Base-by-base conservation (phyloP, 2,888 invertebrate species). In the Phasia obesa region DNA sequence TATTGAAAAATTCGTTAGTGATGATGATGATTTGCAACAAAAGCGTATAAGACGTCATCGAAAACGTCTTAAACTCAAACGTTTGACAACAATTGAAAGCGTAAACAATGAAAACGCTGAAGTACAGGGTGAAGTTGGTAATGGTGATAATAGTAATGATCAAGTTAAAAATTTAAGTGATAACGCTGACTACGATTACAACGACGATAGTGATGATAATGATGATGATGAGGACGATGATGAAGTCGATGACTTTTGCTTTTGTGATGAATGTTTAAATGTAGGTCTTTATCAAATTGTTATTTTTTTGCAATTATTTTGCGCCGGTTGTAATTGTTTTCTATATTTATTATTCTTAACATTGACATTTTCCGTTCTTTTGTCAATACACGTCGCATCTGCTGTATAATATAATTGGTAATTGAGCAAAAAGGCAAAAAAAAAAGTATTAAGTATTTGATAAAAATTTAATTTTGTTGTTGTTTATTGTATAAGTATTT, bases 211-310 rank as follows among this genome's bases (percentile, higher is more conserved):
- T 87, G 83, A 85, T 49, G 81, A 78, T 60, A 84, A 84, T 55
- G 83, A 85, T 44, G 82, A 76, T 25, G 81, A 85, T 15, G 84
- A 85, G 13, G 86, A 83, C 59, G 86, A 87, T 73, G 87, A 87
- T 85, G 92, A 91, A 85, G 93, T 92, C 88, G 94, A 94, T 91
- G 94, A 94, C 88, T 93, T 94, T 90, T 95, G 95, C 92, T 95
- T 93, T 92, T 96, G 95, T 93, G 95, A 95, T 92, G 95, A 95
- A 88, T 95, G 95, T 90, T 88, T 92, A 85, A 90, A 91, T 88
- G 92, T 92, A 90, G 84, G 90, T 89, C 62, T 70, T 81, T 70
- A 77, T 76, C 35, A 44, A 60, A 62, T 35, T 65, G 55, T 57
- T 73, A 4, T 27, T 13, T 47, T n/a, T 23, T 38, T 15, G 17